Conservation (phyloP, 2,113 vertebrate genomes). For the Salminus brasiliensis region DNA sequence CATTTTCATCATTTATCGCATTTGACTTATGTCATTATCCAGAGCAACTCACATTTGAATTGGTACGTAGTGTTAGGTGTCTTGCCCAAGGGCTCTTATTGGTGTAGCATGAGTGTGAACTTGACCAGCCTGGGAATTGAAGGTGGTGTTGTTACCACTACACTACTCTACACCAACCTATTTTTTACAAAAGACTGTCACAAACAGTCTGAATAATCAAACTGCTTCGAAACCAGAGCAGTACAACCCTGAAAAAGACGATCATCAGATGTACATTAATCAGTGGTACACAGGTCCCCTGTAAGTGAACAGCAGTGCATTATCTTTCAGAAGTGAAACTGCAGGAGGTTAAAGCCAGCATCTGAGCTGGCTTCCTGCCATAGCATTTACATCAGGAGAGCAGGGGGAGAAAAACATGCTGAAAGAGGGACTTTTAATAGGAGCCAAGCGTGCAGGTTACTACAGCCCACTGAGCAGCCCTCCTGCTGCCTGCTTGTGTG, state of each 20-base stretch:
- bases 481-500: background rate
- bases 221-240: background rate
- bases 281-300: background rate
- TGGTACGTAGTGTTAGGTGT: too few relatives aligned
- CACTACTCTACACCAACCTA: too few relatives aligned
- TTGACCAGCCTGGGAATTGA: too few relatives aligned
- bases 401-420: slow-evolving; percentile 29
- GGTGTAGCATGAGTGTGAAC: too few relatives aligned
- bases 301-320: background rate
- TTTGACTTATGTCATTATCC: too few relatives aligned
- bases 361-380: slow-evolving; percentile 12
- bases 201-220: too few relatives aligned
- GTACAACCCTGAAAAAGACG: background rate
- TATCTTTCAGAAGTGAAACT: background rate
- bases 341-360: slow-evolving; percentile 27
- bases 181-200: too few relatives aligned
- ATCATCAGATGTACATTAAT: background rate
- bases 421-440: slow-evolving; percentile 40
- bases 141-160: too few relatives aligned
- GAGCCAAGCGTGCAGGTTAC: slow-evolving; percentile 24
- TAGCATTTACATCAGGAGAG: slow-evolving; percentile 17
- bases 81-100: too few relatives aligned
- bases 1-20: too few relatives aligned
- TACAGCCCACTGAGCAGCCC: slow-evolving; percentile 25
- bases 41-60: too few relatives aligned